phyloP scores from a whole-genome alignment of 2,888 invertebrate species.

The Archips crataeganus region DNA sequence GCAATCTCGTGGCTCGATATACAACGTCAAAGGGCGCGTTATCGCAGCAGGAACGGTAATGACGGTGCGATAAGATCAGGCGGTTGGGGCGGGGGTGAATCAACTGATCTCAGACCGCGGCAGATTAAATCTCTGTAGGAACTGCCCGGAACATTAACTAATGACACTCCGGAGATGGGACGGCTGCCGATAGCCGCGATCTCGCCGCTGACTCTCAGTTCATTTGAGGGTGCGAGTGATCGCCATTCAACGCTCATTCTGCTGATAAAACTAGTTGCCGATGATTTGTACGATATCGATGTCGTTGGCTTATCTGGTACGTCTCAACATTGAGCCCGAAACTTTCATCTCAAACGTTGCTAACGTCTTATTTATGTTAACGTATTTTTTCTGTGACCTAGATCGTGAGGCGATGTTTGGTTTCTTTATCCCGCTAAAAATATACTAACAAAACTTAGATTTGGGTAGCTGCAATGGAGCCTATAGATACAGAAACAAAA shows the following conservation, averaged over 20 bases:
- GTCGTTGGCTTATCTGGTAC: not conserved
- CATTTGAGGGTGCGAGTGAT: conserved; percentile 64
- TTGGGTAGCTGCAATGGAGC: not conserved
- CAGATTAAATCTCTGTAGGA: conserved; percentile 71
- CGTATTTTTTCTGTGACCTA: conserved; percentile 3
- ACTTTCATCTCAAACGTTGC: conserved; percentile 11
- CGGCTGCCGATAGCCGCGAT: conserved; percentile 57
- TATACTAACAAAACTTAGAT: not conserved
- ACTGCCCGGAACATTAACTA: conserved; percentile 79
- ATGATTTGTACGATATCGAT: conserved; percentile 12
- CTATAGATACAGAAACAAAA: not conserved
- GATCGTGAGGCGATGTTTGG: not conserved
- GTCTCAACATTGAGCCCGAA: conserved; percentile 2
- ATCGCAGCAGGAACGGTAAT: conserved; percentile 68
- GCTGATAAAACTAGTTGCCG: conserved; percentile 30
- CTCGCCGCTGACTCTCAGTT: conserved; percentile 58
- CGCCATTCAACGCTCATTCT: conserved; percentile 54
- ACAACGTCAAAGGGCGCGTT: conserved; percentile 58
- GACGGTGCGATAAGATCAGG: conserved; percentile 59
- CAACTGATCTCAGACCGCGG: conserved; percentile 65
- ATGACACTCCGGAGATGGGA: conserved; percentile 71
- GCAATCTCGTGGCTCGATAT: conserved; percentile 55
- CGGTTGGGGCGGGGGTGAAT: conserved; percentile 56
- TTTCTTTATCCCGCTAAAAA: not conserved
- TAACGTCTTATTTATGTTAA: conserved; percentile 10